Conservation (phyloP, 2,888 invertebrate species). For the Aethes cnicana region DNA sequence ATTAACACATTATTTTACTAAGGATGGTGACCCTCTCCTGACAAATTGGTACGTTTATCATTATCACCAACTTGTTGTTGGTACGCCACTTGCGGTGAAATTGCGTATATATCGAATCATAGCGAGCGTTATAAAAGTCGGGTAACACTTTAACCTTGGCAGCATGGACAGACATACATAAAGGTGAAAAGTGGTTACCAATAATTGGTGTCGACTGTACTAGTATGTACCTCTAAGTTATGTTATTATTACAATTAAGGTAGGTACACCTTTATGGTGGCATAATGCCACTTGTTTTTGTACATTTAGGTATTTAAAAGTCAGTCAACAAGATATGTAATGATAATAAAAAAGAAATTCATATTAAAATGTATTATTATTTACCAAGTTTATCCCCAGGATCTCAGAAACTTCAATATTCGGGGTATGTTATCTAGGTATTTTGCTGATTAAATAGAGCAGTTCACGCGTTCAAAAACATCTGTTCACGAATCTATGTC, state of each 20-base stretch:
- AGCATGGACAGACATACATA: slow-evolving; percentile 13
- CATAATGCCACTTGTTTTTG: slow-evolving; percentile 30
- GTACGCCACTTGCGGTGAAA: slow-evolving; percentile 11
- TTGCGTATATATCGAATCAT: slow-evolving; percentile 13
- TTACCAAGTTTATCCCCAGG: not conserved
- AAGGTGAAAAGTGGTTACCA: slow-evolving; percentile 16
- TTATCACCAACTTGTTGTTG: too few relatives aligned
- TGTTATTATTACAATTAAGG: slow-evolving; percentile 29
- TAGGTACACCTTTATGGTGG: slow-evolving; percentile 30
- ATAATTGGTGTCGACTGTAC: slow-evolving; percentile 26
- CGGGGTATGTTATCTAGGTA: not conserved
- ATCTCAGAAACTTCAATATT: not conserved
- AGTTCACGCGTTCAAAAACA: too few relatives aligned
- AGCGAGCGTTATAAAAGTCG: slow-evolving; percentile 15
- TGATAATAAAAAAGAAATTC: slow-evolving; percentile 25
- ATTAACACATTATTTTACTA: too few relatives aligned
- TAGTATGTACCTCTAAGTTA: slow-evolving; percentile 26
- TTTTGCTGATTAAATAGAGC: too few relatives aligned
- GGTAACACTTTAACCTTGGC: slow-evolving; percentile 19
- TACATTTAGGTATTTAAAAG: slow-evolving; percentile 29
- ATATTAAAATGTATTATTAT: slow-evolving; percentile 19
- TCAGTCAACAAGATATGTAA: slow-evolving; percentile 29
- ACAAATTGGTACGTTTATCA: too few relatives aligned
- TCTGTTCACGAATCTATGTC: too few relatives aligned
- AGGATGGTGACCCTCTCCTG: too few relatives aligned